Conservation (phyloP, 2,113 vertebrate genomes). For the Buteo buteo region DNA sequence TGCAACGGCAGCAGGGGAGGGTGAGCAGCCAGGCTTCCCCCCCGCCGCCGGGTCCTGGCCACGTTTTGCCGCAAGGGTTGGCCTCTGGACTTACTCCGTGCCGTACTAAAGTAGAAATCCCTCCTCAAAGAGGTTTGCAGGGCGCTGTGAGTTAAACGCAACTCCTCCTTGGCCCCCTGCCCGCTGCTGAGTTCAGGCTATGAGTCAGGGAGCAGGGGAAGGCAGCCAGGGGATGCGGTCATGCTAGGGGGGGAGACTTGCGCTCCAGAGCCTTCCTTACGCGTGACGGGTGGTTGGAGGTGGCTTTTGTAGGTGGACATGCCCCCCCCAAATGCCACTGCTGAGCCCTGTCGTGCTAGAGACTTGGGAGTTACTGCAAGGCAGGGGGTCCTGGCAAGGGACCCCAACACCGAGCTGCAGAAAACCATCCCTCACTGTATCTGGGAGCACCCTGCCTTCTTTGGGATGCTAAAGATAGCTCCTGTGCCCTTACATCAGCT, state of each 20-base stretch:
- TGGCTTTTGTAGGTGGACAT: neutral
- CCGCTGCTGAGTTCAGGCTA: neutral
- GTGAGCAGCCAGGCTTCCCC: neutral
- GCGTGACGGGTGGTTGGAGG: neutral
- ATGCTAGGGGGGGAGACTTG: neutral
- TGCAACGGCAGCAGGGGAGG: fast-evolving
- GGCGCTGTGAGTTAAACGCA: neutral
- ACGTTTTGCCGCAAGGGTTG: fast-evolving
- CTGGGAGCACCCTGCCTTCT: neutral
- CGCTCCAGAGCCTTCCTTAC: neutral
- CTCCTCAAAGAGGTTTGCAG: neutral
- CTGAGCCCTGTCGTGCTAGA: neutral
- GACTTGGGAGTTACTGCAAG: too few species aligned
- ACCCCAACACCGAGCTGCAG: neutral
- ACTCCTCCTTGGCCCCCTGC: neutral
- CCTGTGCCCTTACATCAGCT: neutral
- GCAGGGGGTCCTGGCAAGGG: fast-evolving
- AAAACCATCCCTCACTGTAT: neutral
- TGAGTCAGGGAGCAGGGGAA: constrained; percentile 9
- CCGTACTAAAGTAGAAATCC: neutral
- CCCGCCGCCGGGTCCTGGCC: fast-evolving
- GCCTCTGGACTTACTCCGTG: neutral
- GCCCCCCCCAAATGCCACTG: fast-evolving
- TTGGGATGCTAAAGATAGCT: neutral
- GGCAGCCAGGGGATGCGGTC: constrained; percentile 17